Base-by-base conservation (phyloP, 1,140 invertebrate genomes). In the Pissodes strobi region DNA sequence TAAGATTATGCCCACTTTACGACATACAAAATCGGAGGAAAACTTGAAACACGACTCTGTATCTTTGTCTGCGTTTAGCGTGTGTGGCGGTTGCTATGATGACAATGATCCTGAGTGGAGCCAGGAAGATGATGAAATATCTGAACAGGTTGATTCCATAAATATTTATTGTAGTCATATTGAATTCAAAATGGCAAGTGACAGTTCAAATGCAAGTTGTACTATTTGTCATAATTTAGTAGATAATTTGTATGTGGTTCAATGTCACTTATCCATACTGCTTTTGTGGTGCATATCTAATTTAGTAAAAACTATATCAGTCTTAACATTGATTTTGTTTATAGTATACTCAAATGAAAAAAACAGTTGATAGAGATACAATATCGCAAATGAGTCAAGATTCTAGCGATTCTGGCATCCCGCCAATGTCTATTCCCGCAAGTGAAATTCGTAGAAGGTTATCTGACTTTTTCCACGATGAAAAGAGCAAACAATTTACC, bases 21-120 rank as follows among this genome's bases (percentile, higher is more conserved):
- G 93, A 69, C 94, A 96, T 75, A 96, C 94, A 0, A 91, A 93
- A 75, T 97, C 94, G 39, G 95, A 98, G 78, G 95, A 99, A 79
- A 95, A 95, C 78, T 80, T 97, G 2, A 79, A 78, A 43, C 67
- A 71, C 19, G 79, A 78, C 38, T 69, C 73, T 2, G 72, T 78
- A 2, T 76, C 75, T 6, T 58, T 75, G 15, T 74, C 75, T 27
- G 72, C 74, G 13, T 76, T 77, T 38, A 78, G 75, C 55, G 71
- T 77, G 61, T 78, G 75, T 39, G 74, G 72, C 12, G 68, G 70
- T 43, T 68, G 72, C 12, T 76, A 72, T 64, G 77, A 78, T 18
- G 83, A 84, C 62, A 83, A 83, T 41, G 89, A 90, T 78, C 83
- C 76, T 82, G 74, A 86, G 81, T 97, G 95, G 94, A 95, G 93